Evolutionary conservation across 1,140 invertebrate species (phyloP), one percentile per base, ranked within the genome.

Genomic region (Tetragnatha versicolor): DNA sequence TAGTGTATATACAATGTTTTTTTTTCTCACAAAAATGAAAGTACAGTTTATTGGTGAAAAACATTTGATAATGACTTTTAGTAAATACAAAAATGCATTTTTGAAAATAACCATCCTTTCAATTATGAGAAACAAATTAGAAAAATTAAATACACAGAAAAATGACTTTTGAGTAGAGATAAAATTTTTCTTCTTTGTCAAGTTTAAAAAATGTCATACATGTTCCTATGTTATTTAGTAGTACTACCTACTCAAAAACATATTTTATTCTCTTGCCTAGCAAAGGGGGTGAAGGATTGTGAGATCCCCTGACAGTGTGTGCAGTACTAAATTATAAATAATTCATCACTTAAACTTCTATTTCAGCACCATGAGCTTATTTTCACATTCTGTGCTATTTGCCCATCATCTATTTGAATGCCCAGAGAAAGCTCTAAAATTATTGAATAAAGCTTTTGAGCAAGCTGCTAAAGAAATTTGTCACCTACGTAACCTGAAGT

Each of bases 351-450:
- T 65, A n/a, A n/a, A n/a, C 33, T 76, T 47, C 25, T 35, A 35
- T 87, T 86, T 80, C 84, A 92, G 91, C 85, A 91, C 91, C 83
- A 84, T 91, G 77, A 88, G 87, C 3, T 82, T 92, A 58, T 90
- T 90, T 85, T 90, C 90, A 83, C 86, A 84, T 66, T 87, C 88
- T 83, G 83, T 87, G 10, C 85, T 88, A 72, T 83, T 89, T 22
- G 91, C 89, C 27, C 87, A 90, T 81, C 85, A 86, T 72, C 85
- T 93, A 66, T 83, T 91, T 35, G 84, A 85, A 9, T 82, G 85
- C 49, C 90, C 91, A n/a, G 84, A 86, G 45, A 81, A 87, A 69
- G 85, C 89, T 68, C 84, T 92, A 77, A 87, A 89, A 76, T 69
- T 88, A 14, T 92, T 91, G 84, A 89, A 93, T 84, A 83, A 87